phyloP scores from a whole-genome alignment of 2,888 invertebrate genomes.

The Callimorpha dominula region DNA sequence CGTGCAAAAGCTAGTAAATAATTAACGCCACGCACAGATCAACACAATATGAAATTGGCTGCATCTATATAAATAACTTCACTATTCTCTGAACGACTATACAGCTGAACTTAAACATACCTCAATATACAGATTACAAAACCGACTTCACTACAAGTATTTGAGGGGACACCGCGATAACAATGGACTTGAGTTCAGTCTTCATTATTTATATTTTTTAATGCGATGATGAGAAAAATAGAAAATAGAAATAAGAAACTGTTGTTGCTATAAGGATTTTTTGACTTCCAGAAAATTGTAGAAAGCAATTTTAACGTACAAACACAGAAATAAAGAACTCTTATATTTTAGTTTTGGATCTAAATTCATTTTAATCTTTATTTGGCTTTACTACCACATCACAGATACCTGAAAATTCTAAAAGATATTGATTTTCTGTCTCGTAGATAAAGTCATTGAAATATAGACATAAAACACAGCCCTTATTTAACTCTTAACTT shows the following conservation, averaged over 20 bases:
- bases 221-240: not conserved
- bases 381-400: too few relatives aligned
- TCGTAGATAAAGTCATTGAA: too few relatives aligned
- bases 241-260: too few relatives aligned
- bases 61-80: constrained; percentile 44
- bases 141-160: constrained; percentile 51
- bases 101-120: constrained; percentile 47
- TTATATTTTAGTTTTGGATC: too few relatives aligned
- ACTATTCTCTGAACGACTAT: constrained; percentile 47
- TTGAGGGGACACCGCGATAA: constrained; percentile 25
- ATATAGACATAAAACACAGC: too few relatives aligned
- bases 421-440: too few relatives aligned
- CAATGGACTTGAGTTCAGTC: constrained; percentile 27
- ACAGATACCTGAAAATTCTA: too few relatives aligned
- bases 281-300: too few relatives aligned
- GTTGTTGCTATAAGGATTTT: too few relatives aligned
- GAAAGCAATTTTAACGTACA: too few relatives aligned
- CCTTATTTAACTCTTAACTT: not conserved
- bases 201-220: not conserved
- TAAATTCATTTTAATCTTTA: too few relatives aligned
- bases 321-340: too few relatives aligned
- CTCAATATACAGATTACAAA: constrained; percentile 54
- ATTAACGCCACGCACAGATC: constrained; percentile 15
- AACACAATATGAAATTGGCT: constrained; percentile 33
- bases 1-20: constrained; percentile 12